Conservation (phyloP, 2,888 invertebrate species). For the Ornithoptera alexandrae region DNA sequence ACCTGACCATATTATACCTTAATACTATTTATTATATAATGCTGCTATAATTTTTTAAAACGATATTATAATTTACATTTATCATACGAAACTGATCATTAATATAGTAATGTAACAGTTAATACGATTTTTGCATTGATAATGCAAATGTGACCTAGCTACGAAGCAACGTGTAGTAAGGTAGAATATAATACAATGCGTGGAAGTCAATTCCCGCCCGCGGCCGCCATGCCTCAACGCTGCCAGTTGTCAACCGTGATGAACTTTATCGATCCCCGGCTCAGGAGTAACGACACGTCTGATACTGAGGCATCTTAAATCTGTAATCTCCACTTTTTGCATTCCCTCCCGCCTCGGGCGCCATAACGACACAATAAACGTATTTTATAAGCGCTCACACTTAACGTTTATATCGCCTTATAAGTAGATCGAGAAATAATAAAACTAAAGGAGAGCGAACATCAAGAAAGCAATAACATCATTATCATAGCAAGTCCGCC, state of each 20-base stretch:
- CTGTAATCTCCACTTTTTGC: conserved; percentile 73
- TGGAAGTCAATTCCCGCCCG: conserved; percentile 16
- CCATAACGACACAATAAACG: conserved; percentile 75
- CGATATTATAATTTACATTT: no score
- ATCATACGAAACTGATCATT: neutral
- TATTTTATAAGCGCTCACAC: conserved; percentile 77
- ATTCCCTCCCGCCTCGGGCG: conserved; percentile 55
- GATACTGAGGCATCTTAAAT: conserved; percentile 63
- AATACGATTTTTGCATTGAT: neutral
- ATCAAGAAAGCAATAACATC: conserved; percentile 80
- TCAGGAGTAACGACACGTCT: conserved; percentile 51
- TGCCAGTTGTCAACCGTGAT: conserved; percentile 53
- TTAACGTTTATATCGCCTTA: conserved; percentile 78
- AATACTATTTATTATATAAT: no score
- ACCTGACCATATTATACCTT: no score
- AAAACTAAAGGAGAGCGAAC: conserved; percentile 76
- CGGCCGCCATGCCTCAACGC: conserved; percentile 37
- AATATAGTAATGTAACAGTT: neutral
- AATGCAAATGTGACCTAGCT: neutral
- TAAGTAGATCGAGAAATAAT: conserved; percentile 79
- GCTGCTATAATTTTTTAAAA: no score
- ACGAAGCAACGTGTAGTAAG: conserved; percentile 4
- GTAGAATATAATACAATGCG: conserved; percentile 20
- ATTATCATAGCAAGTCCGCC: conserved; percentile 79
- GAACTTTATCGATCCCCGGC: conserved; percentile 55